Conservation (phyloP, 2,797 vertebrate species). For the Fratercula arctica region DNA sequence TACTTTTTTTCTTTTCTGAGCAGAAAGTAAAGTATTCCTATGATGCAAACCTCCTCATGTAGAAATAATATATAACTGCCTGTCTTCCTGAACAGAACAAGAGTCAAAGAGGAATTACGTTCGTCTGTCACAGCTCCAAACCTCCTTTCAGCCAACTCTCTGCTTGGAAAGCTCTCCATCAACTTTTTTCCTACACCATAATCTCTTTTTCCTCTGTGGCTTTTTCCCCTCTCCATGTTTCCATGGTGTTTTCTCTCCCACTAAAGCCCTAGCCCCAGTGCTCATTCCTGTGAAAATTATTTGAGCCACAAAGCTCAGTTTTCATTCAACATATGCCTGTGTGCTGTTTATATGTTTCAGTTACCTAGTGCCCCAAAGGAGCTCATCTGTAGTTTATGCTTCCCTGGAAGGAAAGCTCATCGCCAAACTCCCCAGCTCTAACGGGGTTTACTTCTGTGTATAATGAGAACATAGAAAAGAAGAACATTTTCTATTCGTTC, state of each 20-base stretch:
- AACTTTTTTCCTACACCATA: neutral
- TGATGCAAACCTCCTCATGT: conserved; percentile 8
- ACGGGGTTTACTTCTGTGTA: neutral
- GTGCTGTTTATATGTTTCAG: neutral
- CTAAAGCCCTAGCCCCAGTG: neutral
- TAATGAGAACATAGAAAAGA: neutral
- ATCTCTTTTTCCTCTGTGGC: neutral
- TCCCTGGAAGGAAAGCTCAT: neutral
- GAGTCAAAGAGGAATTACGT: conserved; percentile 3
- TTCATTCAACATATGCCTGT: neutral
- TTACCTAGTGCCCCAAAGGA: neutral
- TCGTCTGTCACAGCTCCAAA: conserved; percentile 48
- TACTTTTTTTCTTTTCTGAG: neutral
- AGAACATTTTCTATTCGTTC: neutral
- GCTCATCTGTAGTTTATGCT: neutral
- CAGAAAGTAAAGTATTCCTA: neutral
- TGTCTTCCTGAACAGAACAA: neutral
- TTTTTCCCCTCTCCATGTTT: neutral
- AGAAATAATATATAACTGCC: conserved; percentile 30
- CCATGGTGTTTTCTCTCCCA: neutral
- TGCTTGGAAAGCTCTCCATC: conserved; percentile 23
- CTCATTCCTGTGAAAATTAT: neutral
- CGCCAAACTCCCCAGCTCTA: neutral
- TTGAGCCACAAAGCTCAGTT: neutral
- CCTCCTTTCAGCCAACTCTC: conserved; percentile 5